Evolutionary conservation across 2,797 vertebrate species (phyloP).

Genomic region (Micrastur ruficollis): DNA sequence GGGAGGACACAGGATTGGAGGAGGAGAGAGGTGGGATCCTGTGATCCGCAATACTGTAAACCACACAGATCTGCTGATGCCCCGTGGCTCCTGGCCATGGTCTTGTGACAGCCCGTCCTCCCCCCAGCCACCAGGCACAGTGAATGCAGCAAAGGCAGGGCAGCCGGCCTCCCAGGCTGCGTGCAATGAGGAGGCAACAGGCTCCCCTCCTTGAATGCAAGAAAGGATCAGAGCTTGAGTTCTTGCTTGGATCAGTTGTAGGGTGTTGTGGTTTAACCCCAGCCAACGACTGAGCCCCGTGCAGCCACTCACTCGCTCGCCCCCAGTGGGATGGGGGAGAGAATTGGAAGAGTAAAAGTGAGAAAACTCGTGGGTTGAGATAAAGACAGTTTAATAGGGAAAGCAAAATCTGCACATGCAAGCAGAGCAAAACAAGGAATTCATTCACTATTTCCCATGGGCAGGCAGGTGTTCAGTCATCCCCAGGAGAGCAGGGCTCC

Average conservation of each 20-base stretch:
- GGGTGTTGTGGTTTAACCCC: background rate
- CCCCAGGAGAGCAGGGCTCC: no score
- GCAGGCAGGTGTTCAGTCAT: no score
- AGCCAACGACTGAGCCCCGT: no score
- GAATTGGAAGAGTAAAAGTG: no score
- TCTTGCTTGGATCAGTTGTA: background rate
- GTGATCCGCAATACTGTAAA: background rate
- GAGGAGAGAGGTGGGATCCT: slow-evolving; percentile 36
- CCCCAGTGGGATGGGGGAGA: no score
- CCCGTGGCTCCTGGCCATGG: background rate
- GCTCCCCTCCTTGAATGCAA: background rate
- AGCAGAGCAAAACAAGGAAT: no score
- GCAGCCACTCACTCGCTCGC: no score
- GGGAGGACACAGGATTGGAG: slow-evolving; percentile 33
- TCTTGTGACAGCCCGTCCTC: background rate
- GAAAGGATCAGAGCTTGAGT: background rate
- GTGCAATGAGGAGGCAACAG: background rate
- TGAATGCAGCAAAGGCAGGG: background rate
- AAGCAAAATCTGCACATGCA: no score
- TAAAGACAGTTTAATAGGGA: no score
- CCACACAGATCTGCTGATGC: background rate
- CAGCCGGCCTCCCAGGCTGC: background rate
- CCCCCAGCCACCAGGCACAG: background rate
- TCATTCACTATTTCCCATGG: no score
- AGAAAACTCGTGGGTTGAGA: no score